A percentile compares a stretch with the other conserved stretches of the same genome.
phyloP scores from a whole-genome alignment of 2,888 invertebrate genomes.

The Phortica okadai region DNA sequence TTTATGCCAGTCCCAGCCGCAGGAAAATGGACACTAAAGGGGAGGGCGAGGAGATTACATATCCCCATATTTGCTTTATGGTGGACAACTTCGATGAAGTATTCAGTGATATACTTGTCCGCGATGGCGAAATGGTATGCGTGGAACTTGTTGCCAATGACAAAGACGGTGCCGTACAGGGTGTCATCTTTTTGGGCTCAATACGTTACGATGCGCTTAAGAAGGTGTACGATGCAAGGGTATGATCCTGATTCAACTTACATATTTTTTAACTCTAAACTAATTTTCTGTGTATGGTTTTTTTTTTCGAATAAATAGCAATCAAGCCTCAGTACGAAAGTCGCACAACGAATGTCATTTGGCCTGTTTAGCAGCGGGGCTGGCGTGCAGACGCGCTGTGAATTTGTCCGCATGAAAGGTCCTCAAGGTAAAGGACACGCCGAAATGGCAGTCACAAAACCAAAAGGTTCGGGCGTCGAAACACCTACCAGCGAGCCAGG shows the following conservation, averaged over 20 bases:
- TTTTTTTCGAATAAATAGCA: slow-evolving; percentile 78
- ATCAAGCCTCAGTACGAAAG: slow-evolving; percentile 95
- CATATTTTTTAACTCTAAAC: not conserved
- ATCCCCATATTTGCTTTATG: slow-evolving; percentile 99
- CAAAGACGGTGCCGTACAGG: slow-evolving; percentile 88
- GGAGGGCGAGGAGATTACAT: slow-evolving; percentile 98
- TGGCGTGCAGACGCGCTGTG: slow-evolving; percentile 88
- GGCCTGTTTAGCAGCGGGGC: slow-evolving; percentile 88
- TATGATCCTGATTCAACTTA: slow-evolving; percentile 73
- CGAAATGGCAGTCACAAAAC: slow-evolving; percentile 97
- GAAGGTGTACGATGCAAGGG: slow-evolving; percentile 96
- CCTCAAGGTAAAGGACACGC: slow-evolving; percentile 97
- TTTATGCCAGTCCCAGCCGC: slow-evolving; percentile 97
- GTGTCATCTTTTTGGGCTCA: slow-evolving; percentile 97
- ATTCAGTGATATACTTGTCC: slow-evolving; percentile 96
- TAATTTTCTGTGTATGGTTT: not conserved
- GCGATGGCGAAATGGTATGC: slow-evolving; percentile 99
- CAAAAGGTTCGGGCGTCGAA: slow-evolving; percentile 93
- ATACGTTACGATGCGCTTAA: slow-evolving; percentile 98
- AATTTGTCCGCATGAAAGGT: slow-evolving; percentile 99
- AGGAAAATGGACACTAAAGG: slow-evolving; percentile 99
- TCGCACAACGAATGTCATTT: slow-evolving; percentile 97
- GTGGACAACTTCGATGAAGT: slow-evolving; percentile 99
- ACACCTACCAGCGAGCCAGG: slow-evolving; percentile 96
- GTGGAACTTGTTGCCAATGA: slow-evolving; percentile 97